phyloP scores from a whole-genome alignment of 2,113 vertebrate genomes.

The Strigops habroptila region DNA sequence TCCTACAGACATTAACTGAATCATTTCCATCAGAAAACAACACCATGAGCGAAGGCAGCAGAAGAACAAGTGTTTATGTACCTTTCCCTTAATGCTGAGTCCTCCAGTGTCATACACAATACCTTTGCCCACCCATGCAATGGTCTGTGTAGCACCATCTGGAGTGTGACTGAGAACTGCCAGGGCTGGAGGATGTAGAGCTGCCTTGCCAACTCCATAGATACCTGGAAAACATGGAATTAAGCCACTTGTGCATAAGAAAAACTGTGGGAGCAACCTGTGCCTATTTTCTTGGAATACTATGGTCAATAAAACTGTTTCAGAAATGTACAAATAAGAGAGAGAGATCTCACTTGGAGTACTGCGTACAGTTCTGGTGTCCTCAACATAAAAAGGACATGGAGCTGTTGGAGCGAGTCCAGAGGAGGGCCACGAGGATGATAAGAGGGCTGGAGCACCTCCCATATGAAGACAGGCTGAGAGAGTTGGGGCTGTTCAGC shows the following conservation, averaged over 20 bases:
- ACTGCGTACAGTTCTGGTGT: too few species aligned
- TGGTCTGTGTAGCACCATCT: constrained; percentile 93
- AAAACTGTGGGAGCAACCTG: background rate
- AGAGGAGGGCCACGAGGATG: too few species aligned
- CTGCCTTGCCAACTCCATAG: constrained; percentile 95
- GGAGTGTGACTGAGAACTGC: constrained; percentile 93
- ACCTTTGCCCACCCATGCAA: constrained; percentile 98
- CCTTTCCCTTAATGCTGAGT: constrained; percentile 99
- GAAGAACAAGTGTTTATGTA: constrained; percentile 19
- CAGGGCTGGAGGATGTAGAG: constrained; percentile 88
- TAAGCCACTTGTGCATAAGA: background rate
- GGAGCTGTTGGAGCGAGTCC: too few species aligned
- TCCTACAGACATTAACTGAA: background rate
- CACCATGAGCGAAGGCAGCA: background rate
- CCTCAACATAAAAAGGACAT: too few species aligned
- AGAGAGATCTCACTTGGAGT: too few species aligned
- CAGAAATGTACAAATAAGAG: background rate
- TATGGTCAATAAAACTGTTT: background rate
- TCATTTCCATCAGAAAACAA: background rate
- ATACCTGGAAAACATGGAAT: constrained; percentile 77
- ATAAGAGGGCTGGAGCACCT: too few species aligned
- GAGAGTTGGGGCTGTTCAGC: too few species aligned
- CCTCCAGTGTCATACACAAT: constrained; percentile 98
- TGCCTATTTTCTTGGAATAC: background rate
- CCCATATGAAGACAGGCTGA: too few species aligned